A percentile compares a stretch with the other conserved stretches of the same genome.
Conservation (phyloP, 2,888 invertebrate species). For the Andricus quercusramuli region DNA sequence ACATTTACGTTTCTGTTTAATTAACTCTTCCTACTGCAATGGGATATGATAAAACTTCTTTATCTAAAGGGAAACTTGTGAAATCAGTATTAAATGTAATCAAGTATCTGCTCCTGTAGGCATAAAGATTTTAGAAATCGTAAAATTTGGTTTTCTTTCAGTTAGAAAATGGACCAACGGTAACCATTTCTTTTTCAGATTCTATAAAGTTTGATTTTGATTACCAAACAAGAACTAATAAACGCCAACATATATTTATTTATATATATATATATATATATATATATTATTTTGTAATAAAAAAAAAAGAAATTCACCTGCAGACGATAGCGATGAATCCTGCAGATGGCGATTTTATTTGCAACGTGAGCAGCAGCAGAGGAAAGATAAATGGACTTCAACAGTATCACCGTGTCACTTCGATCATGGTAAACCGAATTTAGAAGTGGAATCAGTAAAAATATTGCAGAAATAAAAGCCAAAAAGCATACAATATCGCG, state of each 20-base stretch:
- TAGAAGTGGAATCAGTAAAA: conserved; percentile 34
- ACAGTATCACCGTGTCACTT: conserved; percentile 33
- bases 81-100: too few species aligned
- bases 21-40: too few species aligned
- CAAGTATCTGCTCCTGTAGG: too few species aligned
- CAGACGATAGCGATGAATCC: conserved; percentile 11
- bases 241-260: neutral
- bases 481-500: neutral
- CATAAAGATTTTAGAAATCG: too few species aligned
- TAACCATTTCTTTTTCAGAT: too few species aligned
- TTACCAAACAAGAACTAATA: neutral
- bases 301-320: neutral
- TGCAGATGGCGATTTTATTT: conserved; percentile 36
- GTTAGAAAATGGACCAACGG: too few species aligned
- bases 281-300: neutral
- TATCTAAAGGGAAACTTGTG: too few species aligned
- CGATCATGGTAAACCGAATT: conserved; percentile 43
- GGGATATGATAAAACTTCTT: too few species aligned
- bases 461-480: conserved; percentile 8
- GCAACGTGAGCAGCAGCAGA: conserved; percentile 38
- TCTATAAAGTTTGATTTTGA: too few species aligned
- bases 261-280: neutral
- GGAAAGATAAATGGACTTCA: conserved; percentile 42
- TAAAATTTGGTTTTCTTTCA: too few species aligned
- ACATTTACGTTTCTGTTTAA: too few species aligned